These are phyloP conservation scores for Eulacestoma nigropectus DNA, from an alignment of 2,113 vertebrate genomes.

Conservation along the genomic window DNA sequence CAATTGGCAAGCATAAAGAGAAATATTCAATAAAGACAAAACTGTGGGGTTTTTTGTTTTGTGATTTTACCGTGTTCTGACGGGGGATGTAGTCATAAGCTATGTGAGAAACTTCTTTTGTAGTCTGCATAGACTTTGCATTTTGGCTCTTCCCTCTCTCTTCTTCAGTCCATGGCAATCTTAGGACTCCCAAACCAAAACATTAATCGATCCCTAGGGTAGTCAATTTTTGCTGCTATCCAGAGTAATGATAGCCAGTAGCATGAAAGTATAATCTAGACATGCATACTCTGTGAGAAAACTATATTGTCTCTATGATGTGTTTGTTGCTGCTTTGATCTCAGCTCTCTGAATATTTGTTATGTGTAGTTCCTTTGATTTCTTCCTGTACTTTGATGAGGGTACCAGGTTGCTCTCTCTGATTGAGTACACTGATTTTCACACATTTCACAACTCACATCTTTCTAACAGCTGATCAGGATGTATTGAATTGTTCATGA, in stretches of 20 bases:
- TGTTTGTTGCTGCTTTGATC: background rate
- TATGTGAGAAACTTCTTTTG: background rate
- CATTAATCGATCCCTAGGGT: background rate
- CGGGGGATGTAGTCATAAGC: background rate
- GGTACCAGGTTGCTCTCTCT: background rate
- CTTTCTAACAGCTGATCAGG: background rate
- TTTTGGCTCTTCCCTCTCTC: background rate
- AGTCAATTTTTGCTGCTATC: background rate
- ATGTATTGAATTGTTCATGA: background rate
- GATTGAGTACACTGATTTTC: background rate
- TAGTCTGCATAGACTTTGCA: background rate
- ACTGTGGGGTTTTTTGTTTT: background rate
- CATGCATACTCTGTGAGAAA: background rate
- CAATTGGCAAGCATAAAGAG: background rate
- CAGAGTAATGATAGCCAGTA: background rate
- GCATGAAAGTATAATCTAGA: background rate
- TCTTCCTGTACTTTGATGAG: background rate
- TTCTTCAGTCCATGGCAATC: background rate
- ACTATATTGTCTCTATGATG: background rate
- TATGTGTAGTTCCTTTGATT: background rate
- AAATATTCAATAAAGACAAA: background rate
- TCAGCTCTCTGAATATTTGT: background rate
- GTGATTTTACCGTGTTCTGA: background rate
- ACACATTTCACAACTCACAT: background rate
- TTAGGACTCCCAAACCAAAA: background rate